phyloP scores from a whole-genome alignment of 2,797 vertebrate species.

The Pyrocephalus nanus region DNA sequence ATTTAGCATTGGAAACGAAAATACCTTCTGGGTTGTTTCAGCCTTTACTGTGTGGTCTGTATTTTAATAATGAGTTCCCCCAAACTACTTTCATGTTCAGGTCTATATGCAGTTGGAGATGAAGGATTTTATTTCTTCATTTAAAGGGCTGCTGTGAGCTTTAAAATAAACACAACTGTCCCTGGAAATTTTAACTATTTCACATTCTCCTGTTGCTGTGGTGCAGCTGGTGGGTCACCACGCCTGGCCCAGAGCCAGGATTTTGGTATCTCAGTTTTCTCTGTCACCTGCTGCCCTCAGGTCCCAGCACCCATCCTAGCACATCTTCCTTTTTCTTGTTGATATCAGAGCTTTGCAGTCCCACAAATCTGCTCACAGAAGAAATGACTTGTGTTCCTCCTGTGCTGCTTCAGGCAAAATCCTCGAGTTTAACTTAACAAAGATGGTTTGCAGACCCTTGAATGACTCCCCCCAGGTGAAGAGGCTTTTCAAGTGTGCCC shows the following conservation, averaged over 20 bases:
- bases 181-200: neutral
- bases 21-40: neutral
- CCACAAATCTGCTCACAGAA: neutral
- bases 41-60: neutral
- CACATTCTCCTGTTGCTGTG: neutral
- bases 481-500: neutral
- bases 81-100: neutral
- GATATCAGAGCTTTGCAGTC: neutral
- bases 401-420: neutral
- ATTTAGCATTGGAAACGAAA: neutral
- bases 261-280: neutral
- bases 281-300: fast-evolving
- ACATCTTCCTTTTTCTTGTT: neutral
- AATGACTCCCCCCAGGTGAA: neutral
- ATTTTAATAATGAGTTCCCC: neutral
- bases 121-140: neutral
- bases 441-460: neutral
- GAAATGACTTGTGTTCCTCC: neutral
- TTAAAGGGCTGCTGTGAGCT: neutral
- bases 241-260: neutral
- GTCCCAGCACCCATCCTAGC: neutral
- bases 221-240: neutral
- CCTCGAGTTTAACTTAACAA: neutral
- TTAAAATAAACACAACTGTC: neutral
- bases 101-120: neutral